Evolutionary conservation across 2,797 vertebrate species (phyloP).

Genomic region (Oreonectes daqikongensis): DNA sequence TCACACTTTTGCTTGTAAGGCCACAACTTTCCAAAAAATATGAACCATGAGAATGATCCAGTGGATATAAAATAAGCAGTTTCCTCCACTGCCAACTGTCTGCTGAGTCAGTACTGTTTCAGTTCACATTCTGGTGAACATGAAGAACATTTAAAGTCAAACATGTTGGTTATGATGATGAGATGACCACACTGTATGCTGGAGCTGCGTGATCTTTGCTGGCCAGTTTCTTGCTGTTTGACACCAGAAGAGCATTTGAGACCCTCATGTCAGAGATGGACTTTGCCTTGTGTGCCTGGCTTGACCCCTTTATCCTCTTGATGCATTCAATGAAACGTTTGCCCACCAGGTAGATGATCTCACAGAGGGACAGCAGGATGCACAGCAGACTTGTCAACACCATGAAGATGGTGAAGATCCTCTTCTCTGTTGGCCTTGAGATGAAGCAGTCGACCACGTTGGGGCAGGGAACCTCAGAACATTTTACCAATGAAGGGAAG

Average conservation of each 20-base stretch:
- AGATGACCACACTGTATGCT: constrained; percentile 57
- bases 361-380: constrained; percentile 82
- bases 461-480: constrained; percentile 83
- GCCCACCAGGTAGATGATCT: constrained; percentile 82
- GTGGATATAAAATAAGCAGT: constrained; percentile 10
- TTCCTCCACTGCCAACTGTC: not conserved
- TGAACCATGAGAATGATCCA: constrained; percentile 24
- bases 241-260: constrained; percentile 58
- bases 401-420: constrained; percentile 92
- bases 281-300: constrained; percentile 47
- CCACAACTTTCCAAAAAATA: constrained; percentile 1
- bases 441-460: constrained; percentile 91
- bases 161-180: constrained; percentile 41
- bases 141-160: not conserved
- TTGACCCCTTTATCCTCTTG: constrained; percentile 1
- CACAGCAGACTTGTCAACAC: constrained; percentile 82
- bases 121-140: not conserved
- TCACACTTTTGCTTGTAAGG: not conserved
- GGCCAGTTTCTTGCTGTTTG: constrained; percentile 38
- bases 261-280: constrained; percentile 61
- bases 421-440: constrained; percentile 86
- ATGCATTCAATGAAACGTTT: constrained; percentile 80
- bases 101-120: not conserved
- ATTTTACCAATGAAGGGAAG: constrained; percentile 86
- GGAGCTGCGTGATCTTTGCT: constrained; percentile 61